Evolutionary conservation across 1,140 invertebrate species (phyloP).

Genomic region (Danaus melanippus): DNA sequence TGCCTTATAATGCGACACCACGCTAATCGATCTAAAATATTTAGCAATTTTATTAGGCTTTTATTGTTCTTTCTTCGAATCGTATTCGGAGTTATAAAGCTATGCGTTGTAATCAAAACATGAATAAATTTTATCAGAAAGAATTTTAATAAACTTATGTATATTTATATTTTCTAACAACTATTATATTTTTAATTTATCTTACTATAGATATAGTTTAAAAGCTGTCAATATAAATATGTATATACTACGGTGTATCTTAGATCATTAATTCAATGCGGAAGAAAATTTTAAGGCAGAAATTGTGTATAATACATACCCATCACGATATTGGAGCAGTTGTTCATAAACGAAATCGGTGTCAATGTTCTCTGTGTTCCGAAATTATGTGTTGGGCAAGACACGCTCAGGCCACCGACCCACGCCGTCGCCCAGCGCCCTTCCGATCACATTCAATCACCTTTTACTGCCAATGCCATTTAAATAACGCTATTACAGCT

Average conservation of each 20-base stretch:
- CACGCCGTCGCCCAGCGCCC: slow-evolving; percentile 42
- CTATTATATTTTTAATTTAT: neutral
- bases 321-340: slow-evolving; percentile 32
- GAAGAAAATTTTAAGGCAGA: neutral
- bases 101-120: too few species aligned
- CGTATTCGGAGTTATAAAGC: too few species aligned
- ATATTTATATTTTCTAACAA: too few species aligned
- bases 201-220: neutral
- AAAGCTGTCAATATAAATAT: neutral
- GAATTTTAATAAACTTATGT: too few species aligned
- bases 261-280: neutral
- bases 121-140: too few species aligned
- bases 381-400: slow-evolving; percentile 65
- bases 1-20: slow-evolving; percentile 40
- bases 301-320: slow-evolving; percentile 12
- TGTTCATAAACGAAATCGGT: slow-evolving; percentile 58
- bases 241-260: neutral
- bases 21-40: slow-evolving; percentile 43
- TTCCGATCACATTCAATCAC: slow-evolving; percentile 48
- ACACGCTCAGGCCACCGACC: slow-evolving; percentile 37
- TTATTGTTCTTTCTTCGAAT: slow-evolving; percentile 1
- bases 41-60: slow-evolving; percentile 17
- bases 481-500: slow-evolving; percentile 12
- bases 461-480: slow-evolving; percentile 21
- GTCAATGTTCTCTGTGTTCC: slow-evolving; percentile 69